phyloP scores from a whole-genome alignment of 2,888 invertebrate genomes.

The Lithosia quadra region DNA sequence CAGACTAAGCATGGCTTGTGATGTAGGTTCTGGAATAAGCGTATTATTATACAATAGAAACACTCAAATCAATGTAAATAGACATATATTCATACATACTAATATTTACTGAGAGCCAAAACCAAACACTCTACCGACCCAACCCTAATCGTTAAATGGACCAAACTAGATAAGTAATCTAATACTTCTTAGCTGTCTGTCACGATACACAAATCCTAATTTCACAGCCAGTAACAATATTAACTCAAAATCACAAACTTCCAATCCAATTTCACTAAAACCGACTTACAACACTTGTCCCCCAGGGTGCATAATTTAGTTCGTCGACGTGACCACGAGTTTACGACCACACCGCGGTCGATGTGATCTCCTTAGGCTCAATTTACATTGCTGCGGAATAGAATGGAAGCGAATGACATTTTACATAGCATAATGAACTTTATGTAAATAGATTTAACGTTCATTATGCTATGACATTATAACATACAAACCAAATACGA shows the following conservation, averaged over 20 bases:
- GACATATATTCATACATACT: too few species aligned
- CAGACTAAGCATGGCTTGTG: too few species aligned
- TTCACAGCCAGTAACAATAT: neutral
- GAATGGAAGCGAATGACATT: too few species aligned
- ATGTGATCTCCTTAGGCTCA: constrained; percentile 39
- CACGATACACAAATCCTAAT: neutral
- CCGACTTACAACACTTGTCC: constrained; percentile 2
- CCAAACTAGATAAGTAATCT: constrained; percentile 2
- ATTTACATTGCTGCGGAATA: too few species aligned
- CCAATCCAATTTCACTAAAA: constrained; percentile 3
- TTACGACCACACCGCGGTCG: constrained; percentile 30
- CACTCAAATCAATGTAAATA: too few species aligned
- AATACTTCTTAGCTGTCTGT: neutral
- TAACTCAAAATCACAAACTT: neutral
- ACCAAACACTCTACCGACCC: neutral
- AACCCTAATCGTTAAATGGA: neutral
- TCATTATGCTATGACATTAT: too few species aligned
- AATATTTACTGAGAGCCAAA: too few species aligned
- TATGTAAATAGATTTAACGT: too few species aligned
- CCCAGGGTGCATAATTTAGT: constrained; percentile 5
- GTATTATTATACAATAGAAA: too few species aligned
- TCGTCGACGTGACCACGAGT: neutral
- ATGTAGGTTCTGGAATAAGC: too few species aligned
- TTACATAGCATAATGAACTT: too few species aligned
- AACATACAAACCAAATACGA: too few species aligned